These are phyloP conservation scores for Barypeithes pellucidus DNA, from an alignment of 2,888 invertebrate genomes.

Conservation along the genomic window DNA sequence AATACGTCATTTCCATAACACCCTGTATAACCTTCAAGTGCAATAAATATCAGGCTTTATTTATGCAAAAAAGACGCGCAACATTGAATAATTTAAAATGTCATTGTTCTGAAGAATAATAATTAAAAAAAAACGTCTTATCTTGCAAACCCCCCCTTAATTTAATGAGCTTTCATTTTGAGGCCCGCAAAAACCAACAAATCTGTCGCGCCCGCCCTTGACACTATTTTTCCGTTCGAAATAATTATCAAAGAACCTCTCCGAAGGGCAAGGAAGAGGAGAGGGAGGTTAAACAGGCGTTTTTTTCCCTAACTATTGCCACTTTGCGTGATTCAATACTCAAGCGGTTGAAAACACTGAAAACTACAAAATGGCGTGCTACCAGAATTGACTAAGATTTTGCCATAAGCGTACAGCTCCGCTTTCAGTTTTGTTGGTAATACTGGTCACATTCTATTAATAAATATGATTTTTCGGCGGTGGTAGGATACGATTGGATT, in stretches of 20 bases:
- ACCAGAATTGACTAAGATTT: slow-evolving; percentile 57
- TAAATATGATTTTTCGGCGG: slow-evolving; percentile 22
- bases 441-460: slow-evolving; percentile 29
- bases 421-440: not conserved
- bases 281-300: slow-evolving; percentile 45
- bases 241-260: slow-evolving; percentile 11
- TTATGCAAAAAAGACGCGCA: too few species aligned
- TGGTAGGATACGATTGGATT: not conserved
- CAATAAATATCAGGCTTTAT: too few species aligned
- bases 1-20: too few species aligned
- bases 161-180: not conserved
- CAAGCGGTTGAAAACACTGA: slow-evolving; percentile 64
- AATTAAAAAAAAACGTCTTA: not conserved
- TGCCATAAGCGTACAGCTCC: slow-evolving; percentile 62
- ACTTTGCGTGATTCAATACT: slow-evolving; percentile 65
- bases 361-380: slow-evolving; percentile 70
- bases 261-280: slow-evolving; percentile 26
- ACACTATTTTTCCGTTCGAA: slow-evolving; percentile 11
- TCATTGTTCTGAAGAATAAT: too few species aligned
- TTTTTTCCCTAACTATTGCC: slow-evolving; percentile 60
- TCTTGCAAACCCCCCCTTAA: too few species aligned
- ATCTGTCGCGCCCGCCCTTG: slow-evolving; percentile 1
- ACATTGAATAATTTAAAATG: too few species aligned
- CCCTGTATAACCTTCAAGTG: too few species aligned
- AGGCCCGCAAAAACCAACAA: slow-evolving; percentile 7